Percentiles rank a stretch among this genome's conserved stretches.
Conservation (phyloP, 2,113 vertebrate species). For the Otis tarda region DNA sequence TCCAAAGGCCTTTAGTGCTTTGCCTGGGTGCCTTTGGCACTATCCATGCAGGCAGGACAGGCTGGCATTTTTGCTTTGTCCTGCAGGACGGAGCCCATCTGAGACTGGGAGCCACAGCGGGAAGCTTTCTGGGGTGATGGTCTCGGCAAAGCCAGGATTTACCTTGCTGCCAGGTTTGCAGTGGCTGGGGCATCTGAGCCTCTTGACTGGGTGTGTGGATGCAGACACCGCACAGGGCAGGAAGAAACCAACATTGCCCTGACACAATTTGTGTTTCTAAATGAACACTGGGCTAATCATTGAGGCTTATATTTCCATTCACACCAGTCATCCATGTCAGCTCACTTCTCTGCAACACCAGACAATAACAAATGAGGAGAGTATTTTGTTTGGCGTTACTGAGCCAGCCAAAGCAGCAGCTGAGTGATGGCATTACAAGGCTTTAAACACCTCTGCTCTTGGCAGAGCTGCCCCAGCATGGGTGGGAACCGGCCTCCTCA, state of each 20-base stretch:
- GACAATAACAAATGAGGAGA: neutral
- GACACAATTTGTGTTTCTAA: neutral
- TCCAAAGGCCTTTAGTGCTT: neutral
- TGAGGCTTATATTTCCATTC: neutral
- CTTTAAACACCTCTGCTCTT: neutral
- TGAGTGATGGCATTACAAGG: neutral
- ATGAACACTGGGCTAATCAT: neutral
- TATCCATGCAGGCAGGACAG: neutral
- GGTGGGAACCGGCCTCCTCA: neutral
- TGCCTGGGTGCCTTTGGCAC: neutral
- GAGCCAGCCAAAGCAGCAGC: neutral
- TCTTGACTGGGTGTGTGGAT: neutral
- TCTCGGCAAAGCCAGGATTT: neutral
- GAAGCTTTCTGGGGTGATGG: neutral
- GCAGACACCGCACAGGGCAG: neutral
- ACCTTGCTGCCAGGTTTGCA: neutral
- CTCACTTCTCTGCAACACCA: neutral
- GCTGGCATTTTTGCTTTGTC: neutral
- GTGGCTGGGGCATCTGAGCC: neutral
- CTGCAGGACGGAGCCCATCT: accelerated
- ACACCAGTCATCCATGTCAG: neutral
- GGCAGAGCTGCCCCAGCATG: neutral
- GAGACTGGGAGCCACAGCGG: neutral
- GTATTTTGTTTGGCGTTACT: neutral
- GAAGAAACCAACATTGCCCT: neutral